Base-by-base conservation (phyloP, 37 sponge, comb jelly and placozoan species). In the Agelas oroides region DNA sequence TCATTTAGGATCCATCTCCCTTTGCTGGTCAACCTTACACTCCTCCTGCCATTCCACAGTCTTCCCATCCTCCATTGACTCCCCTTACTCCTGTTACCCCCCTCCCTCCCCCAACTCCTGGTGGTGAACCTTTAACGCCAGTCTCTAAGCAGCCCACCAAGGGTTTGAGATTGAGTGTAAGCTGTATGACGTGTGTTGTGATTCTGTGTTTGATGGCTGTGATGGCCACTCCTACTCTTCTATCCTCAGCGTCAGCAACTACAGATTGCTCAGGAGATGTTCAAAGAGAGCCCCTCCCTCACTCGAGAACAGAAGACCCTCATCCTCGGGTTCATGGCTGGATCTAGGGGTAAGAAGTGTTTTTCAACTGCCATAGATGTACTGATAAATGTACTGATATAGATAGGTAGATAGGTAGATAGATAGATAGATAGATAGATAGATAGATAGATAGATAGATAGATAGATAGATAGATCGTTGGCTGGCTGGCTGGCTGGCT, bases 281-380 rank as follows among this genome's bases (percentile, higher is more conserved):
- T 95, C 76, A 89, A 87, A 40, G 92, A 92, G 63, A 86, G 92
- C 16, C 92, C 89, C 27, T 30, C 55, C 25, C 85, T 95, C 39
- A 83, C 83, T 23, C 61, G 76, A 38, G 92, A 89, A 20, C 89
- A 95, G 76, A 95, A 92, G 70, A 74, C 85, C 28, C 84, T 92
- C 41, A 95, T 95, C 38, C 77, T 92, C n/a, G 90, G 84, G 39
- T 95, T 95, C 86, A 84, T 95, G 87, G 89, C 95, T 53, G 95
- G 95, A 41, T 80, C 89, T 14, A 84, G 93, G 89, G 89, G 93
- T 93, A 27, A 72, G 63, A 46, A 46, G 3, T 46, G 3, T 8
- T 46, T 46, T 3, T 12, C 3, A 46, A 3, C 46, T 46, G 8
- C 46, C 46, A 3, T 46, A 46, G 46, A 3, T 8, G 3, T 46